Percentiles rank a stretch among this genome's conserved stretches.
Conservation (phyloP, 2,113 vertebrate genomes). For the Mystacornis crossleyi region DNA sequence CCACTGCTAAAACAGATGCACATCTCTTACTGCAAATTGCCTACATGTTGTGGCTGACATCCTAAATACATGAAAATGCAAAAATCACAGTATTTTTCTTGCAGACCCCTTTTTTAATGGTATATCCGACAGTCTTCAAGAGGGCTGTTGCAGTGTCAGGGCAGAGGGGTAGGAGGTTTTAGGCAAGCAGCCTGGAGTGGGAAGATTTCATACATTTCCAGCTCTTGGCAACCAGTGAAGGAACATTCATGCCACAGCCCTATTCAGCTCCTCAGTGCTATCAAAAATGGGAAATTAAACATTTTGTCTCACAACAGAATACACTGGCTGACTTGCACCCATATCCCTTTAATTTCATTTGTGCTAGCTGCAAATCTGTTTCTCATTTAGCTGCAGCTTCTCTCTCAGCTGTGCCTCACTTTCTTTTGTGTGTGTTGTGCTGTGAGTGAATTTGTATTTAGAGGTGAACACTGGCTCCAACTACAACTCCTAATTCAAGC, state of each 20-base stretch:
- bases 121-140: not conserved
- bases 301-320: slow-evolving; percentile 33
- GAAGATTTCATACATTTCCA: not conserved
- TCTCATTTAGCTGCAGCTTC: slow-evolving; percentile 26
- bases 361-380: slow-evolving; percentile 23
- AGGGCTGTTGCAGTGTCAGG: not conserved
- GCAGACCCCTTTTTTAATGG: not conserved
- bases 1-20: not conserved
- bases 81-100: not conserved
- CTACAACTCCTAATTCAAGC: not conserved
- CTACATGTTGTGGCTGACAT: not conserved
- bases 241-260: not conserved
- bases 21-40: not conserved
- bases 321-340: not conserved
- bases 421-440: not conserved
- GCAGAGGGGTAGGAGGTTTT: not conserved
- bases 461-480: not conserved
- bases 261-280: not conserved
- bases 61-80: not conserved
- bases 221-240: not conserved
- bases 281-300: slow-evolving; percentile 40
- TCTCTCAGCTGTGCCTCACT: not conserved
- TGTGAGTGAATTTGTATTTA: not conserved
- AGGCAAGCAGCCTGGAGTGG: not conserved
- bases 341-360: not conserved